Percentiles rank a stretch among this genome's conserved stretches.
phyloP scores from a whole-genome alignment of 2,888 invertebrate species.

The Hybos culiciformis region DNA sequence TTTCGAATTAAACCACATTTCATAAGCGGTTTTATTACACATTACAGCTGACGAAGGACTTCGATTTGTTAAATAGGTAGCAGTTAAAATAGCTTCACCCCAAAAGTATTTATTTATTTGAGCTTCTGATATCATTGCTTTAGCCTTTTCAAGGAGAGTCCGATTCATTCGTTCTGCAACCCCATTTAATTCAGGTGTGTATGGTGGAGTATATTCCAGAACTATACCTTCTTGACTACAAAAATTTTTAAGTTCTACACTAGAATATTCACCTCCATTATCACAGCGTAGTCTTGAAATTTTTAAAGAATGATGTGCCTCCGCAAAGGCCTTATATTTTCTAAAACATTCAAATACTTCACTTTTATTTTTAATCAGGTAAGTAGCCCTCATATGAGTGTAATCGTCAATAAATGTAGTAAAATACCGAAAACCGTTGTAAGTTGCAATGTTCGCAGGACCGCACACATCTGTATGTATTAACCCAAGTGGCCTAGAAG shows the following conservation, averaged over 20 bases:
- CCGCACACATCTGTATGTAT: conserved; percentile 22
- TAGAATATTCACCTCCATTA: conserved; percentile 19
- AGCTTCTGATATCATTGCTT: conserved; percentile 10
- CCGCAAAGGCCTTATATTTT: conserved; percentile 4
- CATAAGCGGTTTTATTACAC: too few species aligned
- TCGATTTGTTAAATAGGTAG: conserved; percentile 5
- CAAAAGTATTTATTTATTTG: conserved; percentile 5
- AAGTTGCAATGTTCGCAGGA: conserved; percentile 18
- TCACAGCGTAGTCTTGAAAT: conserved; percentile 10
- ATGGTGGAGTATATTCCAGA: conserved; percentile 9
- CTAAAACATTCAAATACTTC: conserved; percentile 10
- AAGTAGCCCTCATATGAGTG: conserved; percentile 17
- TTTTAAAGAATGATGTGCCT: conserved; percentile 6
- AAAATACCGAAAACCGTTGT: conserved; percentile 17
- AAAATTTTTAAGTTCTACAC: conserved; percentile 12
- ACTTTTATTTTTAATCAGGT: conserved; percentile 12
- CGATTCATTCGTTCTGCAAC: conserved; percentile 4
- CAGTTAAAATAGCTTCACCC: too few species aligned
- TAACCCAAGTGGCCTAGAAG: conserved; percentile 13
- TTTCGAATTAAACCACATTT: conserved; percentile 4
- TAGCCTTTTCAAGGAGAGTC: conserved; percentile 9
- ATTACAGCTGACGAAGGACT: conserved; percentile 8
- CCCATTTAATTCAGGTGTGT: conserved; percentile 12
- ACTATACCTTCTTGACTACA: conserved; percentile 18
- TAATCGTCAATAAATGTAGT: conserved; percentile 24